These are phyloP conservation scores for Artibeus jamaicensis DNA, from an alignment of 2,797 vertebrate species.

Conservation along the genomic window DNA sequence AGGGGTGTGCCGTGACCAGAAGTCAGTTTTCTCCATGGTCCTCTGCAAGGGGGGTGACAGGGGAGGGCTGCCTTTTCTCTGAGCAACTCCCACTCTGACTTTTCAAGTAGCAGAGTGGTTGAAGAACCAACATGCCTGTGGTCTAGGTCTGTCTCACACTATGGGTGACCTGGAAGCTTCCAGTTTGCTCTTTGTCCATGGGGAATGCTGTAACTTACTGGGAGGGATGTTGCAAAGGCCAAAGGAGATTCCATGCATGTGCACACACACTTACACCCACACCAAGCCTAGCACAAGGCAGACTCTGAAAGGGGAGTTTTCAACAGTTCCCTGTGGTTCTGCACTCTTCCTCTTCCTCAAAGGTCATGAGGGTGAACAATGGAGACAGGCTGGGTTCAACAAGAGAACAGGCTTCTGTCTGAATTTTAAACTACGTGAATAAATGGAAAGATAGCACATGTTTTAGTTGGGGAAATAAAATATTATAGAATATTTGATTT, in stretches of 20 bases:
- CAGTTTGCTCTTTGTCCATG: not conserved
- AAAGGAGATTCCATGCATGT: not conserved
- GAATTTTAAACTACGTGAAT: not conserved
- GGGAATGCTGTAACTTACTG: not conserved
- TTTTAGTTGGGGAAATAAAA: not conserved
- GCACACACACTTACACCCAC: not conserved
- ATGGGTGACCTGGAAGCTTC: not conserved
- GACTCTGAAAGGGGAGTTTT: not conserved
- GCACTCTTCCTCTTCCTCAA: not conserved
- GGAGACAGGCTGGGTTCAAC: not conserved
- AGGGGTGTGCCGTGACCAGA: not conserved
- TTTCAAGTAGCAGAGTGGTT: not conserved
- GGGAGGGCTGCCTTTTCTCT: not conserved
- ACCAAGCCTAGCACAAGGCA: not conserved
- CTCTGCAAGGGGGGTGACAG: not conserved
- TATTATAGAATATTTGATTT: not conserved
- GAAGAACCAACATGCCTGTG: not conserved
- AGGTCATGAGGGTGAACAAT: not conserved
- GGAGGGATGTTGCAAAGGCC: not conserved
- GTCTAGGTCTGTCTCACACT: not conserved
- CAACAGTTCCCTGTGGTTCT: not conserved
- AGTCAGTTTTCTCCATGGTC: not conserved
- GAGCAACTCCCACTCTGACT: not conserved
- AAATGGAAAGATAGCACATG: not conserved
- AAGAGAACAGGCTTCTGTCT: not conserved